Conservation (phyloP, 2,888 invertebrate species). For the Idaea dimidiata region DNA sequence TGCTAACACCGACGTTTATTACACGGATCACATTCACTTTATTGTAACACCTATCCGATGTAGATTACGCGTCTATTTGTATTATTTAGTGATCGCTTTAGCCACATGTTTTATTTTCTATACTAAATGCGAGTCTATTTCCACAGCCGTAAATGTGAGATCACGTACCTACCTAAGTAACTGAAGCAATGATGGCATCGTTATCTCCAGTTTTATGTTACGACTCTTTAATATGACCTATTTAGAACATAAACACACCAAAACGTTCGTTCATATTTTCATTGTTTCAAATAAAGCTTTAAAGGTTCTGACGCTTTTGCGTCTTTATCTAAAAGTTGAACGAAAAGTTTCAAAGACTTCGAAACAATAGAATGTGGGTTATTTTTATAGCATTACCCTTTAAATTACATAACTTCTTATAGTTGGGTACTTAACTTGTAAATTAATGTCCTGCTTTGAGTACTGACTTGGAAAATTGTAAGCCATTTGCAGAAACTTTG, state of each 20-base stretch:
- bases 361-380: not conserved
- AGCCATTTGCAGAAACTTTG: not conserved
- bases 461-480: not conserved
- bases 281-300: conserved; percentile 21
- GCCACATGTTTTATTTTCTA: conserved; percentile 7
- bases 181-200: conserved; percentile 12
- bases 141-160: conserved; percentile 11
- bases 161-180: conserved; percentile 7
- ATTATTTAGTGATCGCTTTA: conserved; percentile 31
- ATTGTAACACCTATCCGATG: conserved; percentile 52
- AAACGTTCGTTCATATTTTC: conserved; percentile 24
- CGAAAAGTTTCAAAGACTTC: conserved; percentile 8
- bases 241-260: conserved; percentile 26
- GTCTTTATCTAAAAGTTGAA: conserved; percentile 7
- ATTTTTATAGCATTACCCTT: not conserved
- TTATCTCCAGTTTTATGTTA: conserved; percentile 21
- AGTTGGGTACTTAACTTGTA: not conserved
- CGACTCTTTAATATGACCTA: conserved; percentile 22
- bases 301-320: conserved; percentile 11
- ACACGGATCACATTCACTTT: conserved; percentile 58
- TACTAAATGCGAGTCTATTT: conserved; percentile 12
- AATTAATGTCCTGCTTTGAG: not conserved
- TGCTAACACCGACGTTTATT: conserved; percentile 66
- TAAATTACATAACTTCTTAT: not conserved
- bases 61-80: conserved; percentile 41